Evolutionary conservation across 2,113 vertebrate genomes (phyloP).

Genomic region (Sturnus vulgaris): DNA sequence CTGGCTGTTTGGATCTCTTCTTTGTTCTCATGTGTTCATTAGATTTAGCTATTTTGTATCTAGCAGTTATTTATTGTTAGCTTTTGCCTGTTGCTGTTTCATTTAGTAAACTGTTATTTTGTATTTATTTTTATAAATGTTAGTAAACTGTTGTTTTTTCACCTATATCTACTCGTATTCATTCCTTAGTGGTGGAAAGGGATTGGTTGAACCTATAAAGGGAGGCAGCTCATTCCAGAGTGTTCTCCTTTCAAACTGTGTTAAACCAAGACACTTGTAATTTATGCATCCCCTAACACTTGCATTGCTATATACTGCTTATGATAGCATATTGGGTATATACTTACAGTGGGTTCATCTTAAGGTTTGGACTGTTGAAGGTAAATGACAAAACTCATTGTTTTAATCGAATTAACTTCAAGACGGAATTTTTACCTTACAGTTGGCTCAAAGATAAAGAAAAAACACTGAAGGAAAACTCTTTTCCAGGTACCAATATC

Average conservation of each 20-base stretch:
- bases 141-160: neutral
- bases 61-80: neutral
- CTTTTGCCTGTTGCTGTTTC: neutral
- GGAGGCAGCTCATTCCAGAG: neutral
- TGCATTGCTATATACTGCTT: neutral
- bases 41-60: neutral
- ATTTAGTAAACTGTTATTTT: neutral
- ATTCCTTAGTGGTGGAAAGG: accelerated
- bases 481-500: neutral
- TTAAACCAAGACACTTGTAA: neutral
- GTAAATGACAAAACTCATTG: neutral
- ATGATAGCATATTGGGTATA: neutral
- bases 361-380: neutral
- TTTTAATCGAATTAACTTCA: neutral
- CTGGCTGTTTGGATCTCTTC: neutral
- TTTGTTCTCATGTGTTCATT: neutral
- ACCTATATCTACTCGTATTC: accelerated
- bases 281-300: neutral
- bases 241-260: neutral
- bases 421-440: neutral
- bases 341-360: neutral
- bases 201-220: neutral
- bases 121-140: no score
- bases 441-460: neutral
- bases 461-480: neutral